These are phyloP conservation scores for Trissolcus basalis DNA, from an alignment of 1,140 invertebrate genomes.

Conservation along the genomic window DNA sequence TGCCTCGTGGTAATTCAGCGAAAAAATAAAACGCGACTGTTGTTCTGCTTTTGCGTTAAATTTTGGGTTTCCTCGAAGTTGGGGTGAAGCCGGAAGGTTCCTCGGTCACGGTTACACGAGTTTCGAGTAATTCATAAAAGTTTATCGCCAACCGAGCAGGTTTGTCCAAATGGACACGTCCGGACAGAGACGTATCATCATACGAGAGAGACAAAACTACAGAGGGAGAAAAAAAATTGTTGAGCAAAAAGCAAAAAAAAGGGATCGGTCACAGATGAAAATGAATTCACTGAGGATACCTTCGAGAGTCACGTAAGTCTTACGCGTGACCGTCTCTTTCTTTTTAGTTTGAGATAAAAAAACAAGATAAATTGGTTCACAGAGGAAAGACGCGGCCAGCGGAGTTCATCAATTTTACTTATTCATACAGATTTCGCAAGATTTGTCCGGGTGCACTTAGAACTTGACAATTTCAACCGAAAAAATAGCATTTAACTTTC, in stretches of 20 bases:
- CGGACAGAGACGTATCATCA: conserved; percentile 20
- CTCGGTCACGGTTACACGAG: conserved; percentile 46
- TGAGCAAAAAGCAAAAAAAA: conserved; percentile 13
- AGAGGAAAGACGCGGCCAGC: conserved; percentile 11
- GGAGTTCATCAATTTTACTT: conserved; percentile 51
- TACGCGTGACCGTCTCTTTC: conserved; percentile 39
- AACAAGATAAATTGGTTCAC: conserved; percentile 46
- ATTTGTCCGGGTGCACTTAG: not conserved
- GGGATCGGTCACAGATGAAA: conserved; percentile 58
- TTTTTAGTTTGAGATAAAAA: conserved; percentile 16
- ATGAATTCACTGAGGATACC: conserved; percentile 58
- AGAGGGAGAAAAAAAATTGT: not conserved
- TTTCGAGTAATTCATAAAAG: conserved; percentile 65
- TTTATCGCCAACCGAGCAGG: conserved; percentile 38
- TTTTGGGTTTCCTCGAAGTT: conserved; percentile 19
- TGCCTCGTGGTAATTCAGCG: conserved; percentile 14
- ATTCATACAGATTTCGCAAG: conserved; percentile 28
- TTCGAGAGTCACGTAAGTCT: conserved; percentile 51
- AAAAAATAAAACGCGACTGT: conserved; percentile 34
- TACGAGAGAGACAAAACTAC: conserved; percentile 12
- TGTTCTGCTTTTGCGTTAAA: conserved; percentile 21
- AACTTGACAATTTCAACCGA: too few relatives aligned
- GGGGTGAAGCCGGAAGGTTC: conserved; percentile 33
- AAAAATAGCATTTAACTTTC: too few relatives aligned
- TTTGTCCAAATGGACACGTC: conserved; percentile 43